Evolutionary conservation across 37 sponge, comb jelly and placozoan genomes (phyloP), one percentile per base, ranked within the genome.

Genomic region (Oscarella lobularis): DNA sequence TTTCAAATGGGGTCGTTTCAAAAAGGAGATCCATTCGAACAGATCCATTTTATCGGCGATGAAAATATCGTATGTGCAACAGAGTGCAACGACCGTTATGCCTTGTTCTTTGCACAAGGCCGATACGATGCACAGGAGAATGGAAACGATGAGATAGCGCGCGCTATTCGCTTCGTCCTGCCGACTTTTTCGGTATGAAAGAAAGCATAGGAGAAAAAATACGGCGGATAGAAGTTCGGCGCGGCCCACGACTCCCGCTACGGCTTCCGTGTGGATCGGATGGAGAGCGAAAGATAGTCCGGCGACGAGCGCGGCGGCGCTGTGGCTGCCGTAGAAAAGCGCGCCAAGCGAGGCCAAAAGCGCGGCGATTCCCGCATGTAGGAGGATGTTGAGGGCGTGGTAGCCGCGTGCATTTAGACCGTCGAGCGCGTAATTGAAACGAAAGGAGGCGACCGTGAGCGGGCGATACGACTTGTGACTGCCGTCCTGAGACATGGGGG

Each of bases 391-490:
- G 60, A 85, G 89, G 66, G 86, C 38, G 71, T 95, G 96, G 66
- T 95, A 95, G 31, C 96, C 92, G 69, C 86, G 69, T 67, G 92
- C 89, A 32, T 83, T 38, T 40, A 95, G 81, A 35, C 77, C 87
- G 76, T 85, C 83, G 39, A 95, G 31, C 14, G 80, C 9, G 76
- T 88, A 92, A 84, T 95, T 95, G 33, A 91, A 74, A 27, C 96
- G 75, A 76, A 95, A 95, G 2, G 89, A 83, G 39, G 81, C 79
- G 66, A 95, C 89, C 39, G 81, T 79, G 66, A 95, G 81, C 38
- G 96, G 96, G 27, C 96, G 76, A 67, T 91, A 95, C 3, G 96
- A 95, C 74, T 92, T 95, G 83, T 95, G 96, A 67, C 96, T 95
- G 20, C 85, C 84, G 2, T 79, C 77, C 4, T 74, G 37, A 39